Evolutionary conservation across 35 echinoderm and acorn worm species (phyloP), one percentile per base, ranked within the genome.

Genomic region (Nesometra sesokonis): DNA sequence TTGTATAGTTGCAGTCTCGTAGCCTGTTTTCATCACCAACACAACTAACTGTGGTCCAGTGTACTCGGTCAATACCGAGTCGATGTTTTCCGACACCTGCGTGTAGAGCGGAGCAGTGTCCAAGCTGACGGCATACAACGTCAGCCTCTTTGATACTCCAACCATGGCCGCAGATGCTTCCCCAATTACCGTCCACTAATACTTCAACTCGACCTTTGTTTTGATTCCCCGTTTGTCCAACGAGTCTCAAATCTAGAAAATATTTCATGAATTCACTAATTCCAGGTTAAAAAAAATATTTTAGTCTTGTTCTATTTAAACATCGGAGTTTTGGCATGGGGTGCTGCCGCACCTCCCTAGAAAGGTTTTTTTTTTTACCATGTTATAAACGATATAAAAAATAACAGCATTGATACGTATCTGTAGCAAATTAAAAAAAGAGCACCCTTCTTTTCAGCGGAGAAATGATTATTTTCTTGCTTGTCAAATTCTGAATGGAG

Each of bases 161-260:
- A 1, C 32, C 27, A 57, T 52, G n/a, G 40, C 57, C 83, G 35
- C 83, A 85, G 27, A 85, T 57, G 5, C 39, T 85, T 29, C 83
- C 83, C 83, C 83, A 85, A 52, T 85, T 33, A 30, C 83, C 83
- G 36, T 52, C 57, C 30, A 85, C 40, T 23, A 85, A 11, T 9
- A 85, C 40, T 29, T 85, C 83, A 7, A 85, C 83, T 85, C 40
- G 43, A 33, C 83, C 83, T 57, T 30, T 39, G 29, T 52, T 46
- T 32, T 11, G 29, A n/a, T 13, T 30, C 13, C 31, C 52, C 2
- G 39, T 57, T 13, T 30, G 9, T 0, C 39, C 17, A 11, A n/a
- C 38, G 32, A 43, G 83, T 57, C 43, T 85, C 4, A 84, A 11
- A 40, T 37, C 52, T 67, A 27, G 0, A 67, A 67, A 9, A 67